Evolutionary conservation across 2,797 vertebrate genomes (phyloP).

Genomic region (Sardinella longiceps): DNA sequence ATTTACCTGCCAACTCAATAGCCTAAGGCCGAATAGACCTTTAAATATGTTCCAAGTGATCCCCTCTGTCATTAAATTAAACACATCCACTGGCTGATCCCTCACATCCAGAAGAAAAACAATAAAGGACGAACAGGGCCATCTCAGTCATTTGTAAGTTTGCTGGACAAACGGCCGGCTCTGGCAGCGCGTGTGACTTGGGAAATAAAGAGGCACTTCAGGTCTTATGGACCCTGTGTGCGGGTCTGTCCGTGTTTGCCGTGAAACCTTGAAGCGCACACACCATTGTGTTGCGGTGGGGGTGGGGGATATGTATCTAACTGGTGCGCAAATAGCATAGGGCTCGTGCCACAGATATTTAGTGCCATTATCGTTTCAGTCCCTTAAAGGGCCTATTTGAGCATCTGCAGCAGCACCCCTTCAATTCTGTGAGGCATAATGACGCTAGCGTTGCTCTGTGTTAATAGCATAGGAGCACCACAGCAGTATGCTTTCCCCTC

Average conservation of each 20-base stretch:
- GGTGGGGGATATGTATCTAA: slow-evolving; percentile 55
- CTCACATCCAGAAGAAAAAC: slow-evolving; percentile 54
- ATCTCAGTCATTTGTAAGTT: slow-evolving; percentile 69
- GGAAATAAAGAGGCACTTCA: slow-evolving; percentile 78
- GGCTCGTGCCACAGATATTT: slow-evolving; percentile 50
- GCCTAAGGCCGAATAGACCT: slow-evolving; percentile 14
- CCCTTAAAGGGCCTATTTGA: not conserved
- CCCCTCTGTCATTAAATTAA: slow-evolving; percentile 44
- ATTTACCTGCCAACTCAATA: slow-evolving; percentile 6
- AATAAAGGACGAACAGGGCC: slow-evolving; percentile 51
- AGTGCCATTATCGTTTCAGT: slow-evolving; percentile 47
- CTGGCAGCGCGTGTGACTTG: slow-evolving; percentile 63
- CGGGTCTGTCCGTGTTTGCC: slow-evolving; percentile 69
- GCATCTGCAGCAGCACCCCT: not conserved
- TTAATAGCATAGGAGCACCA: not conserved
- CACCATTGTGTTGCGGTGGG: slow-evolving; percentile 31
- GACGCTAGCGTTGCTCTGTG: not conserved
- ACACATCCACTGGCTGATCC: slow-evolving; percentile 47
- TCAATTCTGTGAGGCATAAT: not conserved
- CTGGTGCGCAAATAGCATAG: slow-evolving; percentile 50
- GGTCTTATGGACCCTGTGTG: slow-evolving; percentile 73
- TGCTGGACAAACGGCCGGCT: slow-evolving; percentile 71
- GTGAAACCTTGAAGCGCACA: slow-evolving; percentile 50
- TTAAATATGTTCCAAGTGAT: slow-evolving; percentile 10
- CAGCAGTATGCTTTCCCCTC: not conserved